Evolutionary conservation across 2,113 vertebrate species (phyloP).

Genomic region (Micromys minutus): DNA sequence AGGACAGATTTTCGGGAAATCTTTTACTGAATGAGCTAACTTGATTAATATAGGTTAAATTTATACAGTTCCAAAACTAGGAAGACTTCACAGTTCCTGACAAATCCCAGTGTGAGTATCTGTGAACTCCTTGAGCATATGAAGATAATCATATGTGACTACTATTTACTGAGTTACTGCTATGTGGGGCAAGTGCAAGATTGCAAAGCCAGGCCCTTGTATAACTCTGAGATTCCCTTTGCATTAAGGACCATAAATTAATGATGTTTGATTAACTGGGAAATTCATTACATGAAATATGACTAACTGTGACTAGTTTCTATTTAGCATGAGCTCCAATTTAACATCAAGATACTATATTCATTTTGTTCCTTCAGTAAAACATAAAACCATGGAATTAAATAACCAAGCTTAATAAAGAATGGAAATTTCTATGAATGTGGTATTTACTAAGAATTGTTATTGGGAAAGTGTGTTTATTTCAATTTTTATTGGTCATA

Average conservation of each 20-base stretch:
- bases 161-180: not conserved
- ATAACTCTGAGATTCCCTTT: not conserved
- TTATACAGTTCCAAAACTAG: not conserved
- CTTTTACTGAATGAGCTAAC: not conserved
- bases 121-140: not conserved
- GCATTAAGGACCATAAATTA: slow-evolving; percentile 8
- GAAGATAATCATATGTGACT: not conserved
- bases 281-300: slow-evolving; percentile 40
- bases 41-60: not conserved
- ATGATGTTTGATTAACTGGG: slow-evolving; percentile 21
- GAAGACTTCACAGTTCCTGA: not conserved
- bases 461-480: not conserved
- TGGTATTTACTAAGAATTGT: not conserved
- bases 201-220: not conserved
- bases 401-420: not conserved
- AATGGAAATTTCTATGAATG: not conserved
- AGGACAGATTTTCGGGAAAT: not conserved
- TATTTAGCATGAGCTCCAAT: not conserved
- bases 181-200: not conserved
- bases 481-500: not conserved
- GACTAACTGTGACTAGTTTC: not conserved
- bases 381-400: not conserved
- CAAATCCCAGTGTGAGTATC: not conserved
- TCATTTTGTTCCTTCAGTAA: not conserved
- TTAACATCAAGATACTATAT: not conserved